Conservation (phyloP, 2,797 vertebrate genomes). For the Darevskia mixta region DNA sequence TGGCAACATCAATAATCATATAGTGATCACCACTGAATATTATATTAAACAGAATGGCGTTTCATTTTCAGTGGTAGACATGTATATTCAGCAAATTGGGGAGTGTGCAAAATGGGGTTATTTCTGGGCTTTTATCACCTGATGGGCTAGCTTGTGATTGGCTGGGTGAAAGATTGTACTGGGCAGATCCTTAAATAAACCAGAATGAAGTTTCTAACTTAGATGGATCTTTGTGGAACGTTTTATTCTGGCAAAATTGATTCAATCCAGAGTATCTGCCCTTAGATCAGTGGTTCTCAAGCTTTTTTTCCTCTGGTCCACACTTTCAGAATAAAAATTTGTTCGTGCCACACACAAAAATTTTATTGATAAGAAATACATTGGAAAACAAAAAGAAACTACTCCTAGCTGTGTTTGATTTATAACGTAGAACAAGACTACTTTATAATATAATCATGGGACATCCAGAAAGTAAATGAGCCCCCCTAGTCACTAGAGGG, state of each 20-base stretch:
- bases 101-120: slow-evolving; percentile 85
- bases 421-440: too few relatives aligned
- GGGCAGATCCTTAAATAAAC: slow-evolving; percentile 98
- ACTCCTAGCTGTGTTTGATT: too few relatives aligned
- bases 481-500: too few relatives aligned
- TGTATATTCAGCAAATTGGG: slow-evolving; percentile 83
- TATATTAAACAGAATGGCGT: not conserved
- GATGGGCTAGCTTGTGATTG: slow-evolving; percentile 97
- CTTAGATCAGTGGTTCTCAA: slow-evolving; percentile 81
- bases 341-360: too few relatives aligned
- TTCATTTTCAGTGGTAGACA: not conserved
- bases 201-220: slow-evolving; percentile 95
- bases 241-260: slow-evolving; percentile 97
- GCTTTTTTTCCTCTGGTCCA: too few relatives aligned
- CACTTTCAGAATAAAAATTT: too few relatives aligned
- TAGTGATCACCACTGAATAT: not conserved
- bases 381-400: too few relatives aligned
- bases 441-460: too few relatives aligned
- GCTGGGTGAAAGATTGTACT: slow-evolving; percentile 94
- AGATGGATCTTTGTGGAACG: slow-evolving; percentile 91
- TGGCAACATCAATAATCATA: not conserved
- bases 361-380: too few relatives aligned
- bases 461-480: too few relatives aligned
- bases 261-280: slow-evolving; percentile 95
- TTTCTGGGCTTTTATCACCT: slow-evolving; percentile 91